These are phyloP conservation scores for Porites evermanni DNA, from an alignment of 92 coral and sea anemone genomes.

Conservation along the genomic window DNA sequence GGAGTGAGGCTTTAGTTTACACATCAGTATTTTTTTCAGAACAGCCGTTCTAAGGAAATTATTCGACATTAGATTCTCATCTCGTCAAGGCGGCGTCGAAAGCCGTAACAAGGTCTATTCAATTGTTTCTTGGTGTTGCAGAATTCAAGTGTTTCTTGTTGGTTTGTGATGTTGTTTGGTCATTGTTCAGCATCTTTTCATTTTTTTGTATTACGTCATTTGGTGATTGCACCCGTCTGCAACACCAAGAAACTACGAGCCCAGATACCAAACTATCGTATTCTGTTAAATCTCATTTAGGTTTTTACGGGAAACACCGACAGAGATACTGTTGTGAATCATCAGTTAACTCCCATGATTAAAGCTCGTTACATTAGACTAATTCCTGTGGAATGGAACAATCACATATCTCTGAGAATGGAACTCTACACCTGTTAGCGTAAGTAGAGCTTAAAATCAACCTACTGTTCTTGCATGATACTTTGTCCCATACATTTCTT, in stretches of 20 bases:
- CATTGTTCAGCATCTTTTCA: no score
- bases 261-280: not conserved
- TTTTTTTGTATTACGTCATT: no score
- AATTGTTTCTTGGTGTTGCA: no score
- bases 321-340: not conserved
- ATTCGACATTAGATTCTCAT: no score
- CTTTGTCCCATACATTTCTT: not conserved
- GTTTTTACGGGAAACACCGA: conserved; percentile 1
- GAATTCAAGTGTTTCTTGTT: no score
- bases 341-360: not conserved
- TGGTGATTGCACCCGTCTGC: no score
- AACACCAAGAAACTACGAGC: not conserved
- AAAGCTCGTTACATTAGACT: conserved; percentile 5
- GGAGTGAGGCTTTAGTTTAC: no score
- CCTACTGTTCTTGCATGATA: not conserved
- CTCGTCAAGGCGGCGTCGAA: no score
- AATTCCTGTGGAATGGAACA: not conserved
- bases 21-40: no score
- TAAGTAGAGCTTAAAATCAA: not conserved
- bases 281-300: not conserved
- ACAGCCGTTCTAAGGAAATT: no score
- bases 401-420: not conserved
- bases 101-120: no score
- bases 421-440: conserved; percentile 15
- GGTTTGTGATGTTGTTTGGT: no score